phyloP scores from a whole-genome alignment of 2,113 vertebrate species.

The Circaetus cinerascens region DNA sequence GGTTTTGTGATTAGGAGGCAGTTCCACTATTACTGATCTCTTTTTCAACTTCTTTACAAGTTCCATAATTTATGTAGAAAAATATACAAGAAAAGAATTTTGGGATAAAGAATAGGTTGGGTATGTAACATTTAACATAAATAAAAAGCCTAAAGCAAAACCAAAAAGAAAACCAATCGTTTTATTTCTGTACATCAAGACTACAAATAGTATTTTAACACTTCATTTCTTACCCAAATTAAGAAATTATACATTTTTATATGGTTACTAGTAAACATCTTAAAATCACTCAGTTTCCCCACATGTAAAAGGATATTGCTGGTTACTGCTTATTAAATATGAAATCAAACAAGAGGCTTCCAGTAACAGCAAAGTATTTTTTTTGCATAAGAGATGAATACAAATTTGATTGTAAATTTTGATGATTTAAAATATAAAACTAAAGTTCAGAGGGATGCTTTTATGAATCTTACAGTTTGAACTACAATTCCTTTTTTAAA shows the following conservation, averaged over 20 bases:
- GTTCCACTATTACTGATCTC: not conserved
- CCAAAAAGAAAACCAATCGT: conserved; percentile 64
- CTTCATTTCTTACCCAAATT: conserved; percentile 78
- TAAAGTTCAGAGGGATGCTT: conserved; percentile 9
- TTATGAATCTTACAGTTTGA: not conserved
- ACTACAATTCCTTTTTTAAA: not conserved
- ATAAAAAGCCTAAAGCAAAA: conserved; percentile 70
- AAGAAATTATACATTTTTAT: conserved; percentile 80
- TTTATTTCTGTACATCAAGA: conserved; percentile 77
- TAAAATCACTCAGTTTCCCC: conserved; percentile 65
- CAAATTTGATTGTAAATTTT: conserved; percentile 25
- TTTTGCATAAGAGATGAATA: conserved; percentile 54
- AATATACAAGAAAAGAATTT: conserved; percentile 54
- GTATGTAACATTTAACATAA: conserved; percentile 51
- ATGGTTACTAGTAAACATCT: conserved; percentile 74
- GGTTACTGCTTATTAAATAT: conserved; percentile 58
- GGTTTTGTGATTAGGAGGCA: not conserved
- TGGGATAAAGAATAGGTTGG: conserved; percentile 7
- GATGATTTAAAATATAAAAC: conserved; percentile 23
- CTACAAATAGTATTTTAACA: conserved; percentile 80
- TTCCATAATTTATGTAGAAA: conserved; percentile 54
- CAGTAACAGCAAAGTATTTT: conserved; percentile 50
- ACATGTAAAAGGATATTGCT: conserved; percentile 75
- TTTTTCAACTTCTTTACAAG: conserved; percentile 34
- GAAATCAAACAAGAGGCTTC: conserved; percentile 45